These are phyloP conservation scores for Pissodes strobi DNA, from an alignment of 1,140 invertebrate genomes.

Conservation along the genomic window DNA sequence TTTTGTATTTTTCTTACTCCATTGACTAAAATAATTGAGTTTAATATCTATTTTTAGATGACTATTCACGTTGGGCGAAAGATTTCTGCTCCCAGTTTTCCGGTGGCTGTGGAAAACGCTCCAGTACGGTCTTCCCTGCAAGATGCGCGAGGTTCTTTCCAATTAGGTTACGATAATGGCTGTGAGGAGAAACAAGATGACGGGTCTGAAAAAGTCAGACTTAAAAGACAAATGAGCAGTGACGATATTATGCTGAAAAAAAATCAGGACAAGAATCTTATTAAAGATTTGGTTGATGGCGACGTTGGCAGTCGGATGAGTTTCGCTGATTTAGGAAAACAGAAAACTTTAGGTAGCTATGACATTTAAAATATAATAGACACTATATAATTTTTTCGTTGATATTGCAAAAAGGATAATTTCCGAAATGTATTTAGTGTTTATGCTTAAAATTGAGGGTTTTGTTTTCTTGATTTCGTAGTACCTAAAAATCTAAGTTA, in stretches of 20 bases:
- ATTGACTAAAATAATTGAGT: background rate
- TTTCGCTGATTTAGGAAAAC: conserved; percentile 71
- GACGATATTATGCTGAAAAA: conserved; percentile 58
- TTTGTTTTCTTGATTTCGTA: background rate
- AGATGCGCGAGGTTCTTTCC: conserved; percentile 72
- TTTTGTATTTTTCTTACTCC: too few relatives aligned
- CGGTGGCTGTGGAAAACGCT: conserved; percentile 45
- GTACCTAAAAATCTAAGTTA: too few relatives aligned
- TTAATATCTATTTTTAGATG: conserved; percentile 55
- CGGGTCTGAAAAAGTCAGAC: conserved; percentile 61
- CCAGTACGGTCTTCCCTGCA: conserved; percentile 70
- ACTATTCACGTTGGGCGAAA: conserved; percentile 64
- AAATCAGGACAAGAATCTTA: conserved; percentile 45
- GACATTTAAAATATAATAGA: background rate
- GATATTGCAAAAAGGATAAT: too few relatives aligned
- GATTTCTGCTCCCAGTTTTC: conserved; percentile 61
- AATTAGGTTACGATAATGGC: conserved; percentile 69
- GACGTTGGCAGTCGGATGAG: conserved; percentile 64
- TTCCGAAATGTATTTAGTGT: too few relatives aligned
- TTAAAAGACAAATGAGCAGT: conserved; percentile 62
- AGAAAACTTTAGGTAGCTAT: conserved; percentile 49
- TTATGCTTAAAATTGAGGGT: too few relatives aligned
- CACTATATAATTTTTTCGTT: too few relatives aligned
- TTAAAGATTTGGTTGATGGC: conserved; percentile 48
- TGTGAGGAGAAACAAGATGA: conserved; percentile 61